phyloP scores from a whole-genome alignment of 2,888 invertebrate species.

The Rhingia campestris region DNA sequence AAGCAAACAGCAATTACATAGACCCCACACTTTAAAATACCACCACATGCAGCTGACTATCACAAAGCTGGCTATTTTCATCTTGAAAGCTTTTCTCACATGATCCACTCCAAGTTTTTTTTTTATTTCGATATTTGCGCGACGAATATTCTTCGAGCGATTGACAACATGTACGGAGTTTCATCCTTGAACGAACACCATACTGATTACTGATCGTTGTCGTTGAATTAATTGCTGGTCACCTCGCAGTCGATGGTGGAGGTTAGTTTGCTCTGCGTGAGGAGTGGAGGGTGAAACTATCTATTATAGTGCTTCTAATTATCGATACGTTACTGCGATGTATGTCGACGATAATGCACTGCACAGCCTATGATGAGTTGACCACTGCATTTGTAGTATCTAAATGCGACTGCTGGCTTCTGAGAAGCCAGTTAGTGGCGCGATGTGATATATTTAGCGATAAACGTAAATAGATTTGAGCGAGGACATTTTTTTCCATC shows the following conservation, averaged over 20 bases:
- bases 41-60: background rate
- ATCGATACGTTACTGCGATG: background rate
- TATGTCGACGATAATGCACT: background rate
- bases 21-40: background rate
- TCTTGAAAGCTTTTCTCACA: background rate
- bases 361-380: background rate
- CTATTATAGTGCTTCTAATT: background rate
- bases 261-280: background rate
- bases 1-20: too few relatives aligned
- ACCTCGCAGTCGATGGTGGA: slow-evolving; percentile 7
- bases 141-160: slow-evolving; percentile 11
- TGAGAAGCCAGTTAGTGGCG: too few relatives aligned
- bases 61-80: background rate
- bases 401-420: too few relatives aligned
- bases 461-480: too few relatives aligned
- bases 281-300: background rate
- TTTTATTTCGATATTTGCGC: background rate
- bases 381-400: background rate
- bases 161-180: slow-evolving; percentile 4
- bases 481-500: too few relatives aligned
- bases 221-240: slow-evolving; percentile 22
- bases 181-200: slow-evolving; percentile 39
- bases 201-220: slow-evolving; percentile 29
- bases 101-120: background rate
- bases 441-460: too few relatives aligned